A percentile compares a stretch with the other conserved stretches of the same genome.
phyloP scores from a whole-genome alignment of 1,140 invertebrate genomes.

The Pygmarrhopalites habei region DNA sequence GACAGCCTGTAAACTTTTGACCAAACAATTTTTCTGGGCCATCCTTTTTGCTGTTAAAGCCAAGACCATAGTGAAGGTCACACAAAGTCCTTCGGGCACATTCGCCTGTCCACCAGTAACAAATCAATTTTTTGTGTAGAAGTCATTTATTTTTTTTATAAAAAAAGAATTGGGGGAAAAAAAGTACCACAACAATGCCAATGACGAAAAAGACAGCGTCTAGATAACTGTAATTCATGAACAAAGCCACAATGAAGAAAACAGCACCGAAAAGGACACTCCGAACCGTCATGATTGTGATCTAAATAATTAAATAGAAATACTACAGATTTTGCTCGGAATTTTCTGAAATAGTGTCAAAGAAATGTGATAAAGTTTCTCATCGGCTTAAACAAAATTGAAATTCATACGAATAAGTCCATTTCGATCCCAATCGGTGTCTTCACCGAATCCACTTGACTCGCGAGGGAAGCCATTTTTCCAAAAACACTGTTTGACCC shows the following conservation, averaged over 20 bases:
- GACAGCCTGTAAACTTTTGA: slow-evolving; percentile 72
- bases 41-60: slow-evolving; percentile 56
- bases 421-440: slow-evolving; percentile 78
- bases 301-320: too few relatives aligned
- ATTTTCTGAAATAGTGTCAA: too few relatives aligned
- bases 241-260: slow-evolving; percentile 67
- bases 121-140: too few relatives aligned
- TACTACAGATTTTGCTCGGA: too few relatives aligned
- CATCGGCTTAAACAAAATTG: too few relatives aligned
- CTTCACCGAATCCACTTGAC: slow-evolving; percentile 61
- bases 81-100: slow-evolving; percentile 22
- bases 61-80: slow-evolving; percentile 34
- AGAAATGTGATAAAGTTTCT: too few relatives aligned
- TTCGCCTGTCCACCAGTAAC: too few relatives aligned
- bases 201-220: slow-evolving; percentile 72
- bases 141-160: too few relatives aligned
- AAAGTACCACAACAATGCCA: slow-evolving; percentile 65
- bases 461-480: slow-evolving; percentile 69
- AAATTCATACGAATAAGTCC: too few relatives aligned
- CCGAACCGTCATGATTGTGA: slow-evolving; percentile 69
- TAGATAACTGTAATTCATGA: slow-evolving; percentile 58
- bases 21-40: slow-evolving; percentile 67
- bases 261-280: slow-evolving; percentile 63
- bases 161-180: too few relatives aligned
- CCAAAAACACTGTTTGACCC: slow-evolving; percentile 78